Evolutionary conservation across 64 coral and sea anemone species (phyloP), one percentile per base, ranked within the genome.

Genomic region (Pocillopora verrucosa): DNA sequence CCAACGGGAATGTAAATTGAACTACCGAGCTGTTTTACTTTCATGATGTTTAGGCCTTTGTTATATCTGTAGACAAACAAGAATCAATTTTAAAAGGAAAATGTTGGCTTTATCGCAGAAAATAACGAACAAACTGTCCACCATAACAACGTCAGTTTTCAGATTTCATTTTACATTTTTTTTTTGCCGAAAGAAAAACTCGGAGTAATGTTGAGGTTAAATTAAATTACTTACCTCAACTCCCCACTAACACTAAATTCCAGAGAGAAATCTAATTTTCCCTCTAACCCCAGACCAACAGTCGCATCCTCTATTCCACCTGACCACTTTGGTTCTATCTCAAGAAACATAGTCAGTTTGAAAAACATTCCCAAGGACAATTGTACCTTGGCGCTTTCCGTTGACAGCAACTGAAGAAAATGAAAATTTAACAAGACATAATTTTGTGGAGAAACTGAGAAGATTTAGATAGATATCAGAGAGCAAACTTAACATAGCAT

Each of bases 1-100:
- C 80, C 80, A 68, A 83, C 14, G 64, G 61, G 62, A 38, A 83
- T 83, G 34, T 69, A 69, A 35, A 68, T 83, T 17, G 80, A 68
- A 16, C 60, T 6, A 36, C 80, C 80, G 45, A 83, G 62, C 80
- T 83, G 80, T 63, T 62, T 83, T 56, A 45, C 64, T 36, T 16
- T 34, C 61, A 65, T 83, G 17, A 16, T 11, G 6, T 5, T 13
- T 68, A 83, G 36, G n/a, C 60, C 17, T 41, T 36, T 36, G 13
- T 61, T n/a, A 20, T 83, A 37, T 15, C 80, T 83, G 10, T 3
- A 17, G 80, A 83, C 14, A 45, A 45, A 45, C 41, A 45, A 45
- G 41, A 45, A 45, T 45, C 41, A 45, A 45, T n/a, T 45, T 45
- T 45, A 45, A 6, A 45, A 45, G 41, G 6, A 6, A 45, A 45